Evolutionary conservation across 2,888 invertebrate species (phyloP).

Genomic region (Acrobasis suavella): DNA sequence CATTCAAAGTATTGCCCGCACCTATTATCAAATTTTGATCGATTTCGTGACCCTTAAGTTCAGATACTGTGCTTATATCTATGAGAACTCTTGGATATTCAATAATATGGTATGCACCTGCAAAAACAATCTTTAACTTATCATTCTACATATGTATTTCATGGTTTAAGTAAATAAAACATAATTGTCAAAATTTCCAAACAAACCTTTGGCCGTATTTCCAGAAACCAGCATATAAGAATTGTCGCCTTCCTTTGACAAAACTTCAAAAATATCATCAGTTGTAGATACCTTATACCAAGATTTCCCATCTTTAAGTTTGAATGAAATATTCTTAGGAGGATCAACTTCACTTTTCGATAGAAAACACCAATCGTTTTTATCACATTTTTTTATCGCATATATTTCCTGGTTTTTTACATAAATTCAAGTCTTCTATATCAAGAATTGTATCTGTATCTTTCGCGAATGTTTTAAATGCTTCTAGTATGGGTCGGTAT

Average conservation of each 20-base stretch:
- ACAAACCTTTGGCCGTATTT: conserved; percentile 86
- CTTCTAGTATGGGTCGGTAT: conserved; percentile 88
- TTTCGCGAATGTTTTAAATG: conserved; percentile 88
- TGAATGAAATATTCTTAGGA: conserved; percentile 53
- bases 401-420: conserved; percentile 35
- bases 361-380: conserved; percentile 49
- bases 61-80: conserved; percentile 82
- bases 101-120: conserved; percentile 62
- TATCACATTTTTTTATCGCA: conserved; percentile 33
- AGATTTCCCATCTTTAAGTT: conserved; percentile 53
- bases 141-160: too few species aligned
- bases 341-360: conserved; percentile 35
- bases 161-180: too few species aligned
- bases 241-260: conserved; percentile 61
- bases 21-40: conserved; percentile 76
- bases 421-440: conserved; percentile 48
- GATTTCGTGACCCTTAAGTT: conserved; percentile 70
- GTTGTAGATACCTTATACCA: conserved; percentile 79
- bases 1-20: conserved; percentile 78
- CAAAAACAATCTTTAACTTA: too few species aligned
- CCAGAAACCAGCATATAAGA: conserved; percentile 86
- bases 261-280: conserved; percentile 78
- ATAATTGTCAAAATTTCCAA: not conserved
- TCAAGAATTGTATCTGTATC: conserved; percentile 80
- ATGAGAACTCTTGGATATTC: conserved; percentile 76